Base-by-base conservation (phyloP, 2,888 invertebrate genomes). In the Sepiola atlantica region DNA sequence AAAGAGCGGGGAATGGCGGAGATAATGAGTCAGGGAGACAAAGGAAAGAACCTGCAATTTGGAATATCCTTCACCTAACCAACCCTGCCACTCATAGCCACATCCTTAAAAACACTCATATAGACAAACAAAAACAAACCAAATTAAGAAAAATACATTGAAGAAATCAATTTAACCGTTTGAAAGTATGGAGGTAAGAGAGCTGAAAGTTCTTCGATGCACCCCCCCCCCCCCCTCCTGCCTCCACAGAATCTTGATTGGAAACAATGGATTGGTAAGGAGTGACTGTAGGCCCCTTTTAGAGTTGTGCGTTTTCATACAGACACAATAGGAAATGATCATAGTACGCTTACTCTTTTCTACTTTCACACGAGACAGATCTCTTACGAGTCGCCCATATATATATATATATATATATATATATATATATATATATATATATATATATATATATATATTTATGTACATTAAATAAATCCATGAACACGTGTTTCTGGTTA, bases 141-240 rank as follows among this genome's bases (percentile, higher is more conserved):
- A n/a, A 77, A n/a, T 77, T n/a, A 77, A 14, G 32, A 77, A 77
- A 77, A 77, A 77, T 77, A 77, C 77, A 77, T 32, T 77, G 77
- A 77, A 77, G 77, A 77, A 77, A 77, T 77, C 77, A 77, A 77
- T 77, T 77, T 77, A 77, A 77, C n/a, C 77, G 77, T 77, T 77
- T 77, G 77, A n/a, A 2, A 45, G 77, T 0, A n/a, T 10, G n/a
- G n/a, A n/a, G n/a, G 14, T 28, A 28, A n/a, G 28, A 1, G 32
- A n/a, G 21, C 61, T 21, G 24, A 45, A 45, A 4, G 45, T 45
- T 45, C 45, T 45, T 45, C 45, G 45, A 61, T 61, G 12, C 77
- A 6, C n/a, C n/a, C 24, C 77, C 0, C 0, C 61, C 28, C 45
- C 8, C 61, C 61, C 1, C 16, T 20, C 16, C 57, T 6, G 6